These are phyloP conservation scores for Ammodytes marinus DNA, from an alignment of 2,113 vertebrate species.

Conservation along the genomic window DNA sequence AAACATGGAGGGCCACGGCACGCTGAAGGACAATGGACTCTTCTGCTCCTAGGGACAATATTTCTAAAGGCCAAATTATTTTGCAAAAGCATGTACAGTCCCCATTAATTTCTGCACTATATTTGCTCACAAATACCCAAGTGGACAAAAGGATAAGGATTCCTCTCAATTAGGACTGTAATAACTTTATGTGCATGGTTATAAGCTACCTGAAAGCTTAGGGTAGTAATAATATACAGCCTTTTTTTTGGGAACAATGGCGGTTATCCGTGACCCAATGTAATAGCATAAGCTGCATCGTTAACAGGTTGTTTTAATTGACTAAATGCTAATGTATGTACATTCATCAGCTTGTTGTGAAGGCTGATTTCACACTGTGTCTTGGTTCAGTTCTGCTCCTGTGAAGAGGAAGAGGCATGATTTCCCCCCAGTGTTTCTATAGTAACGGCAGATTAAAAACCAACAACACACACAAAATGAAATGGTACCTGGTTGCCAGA, in stretches of 20 bases:
- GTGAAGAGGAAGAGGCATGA: slow-evolving; percentile 1
- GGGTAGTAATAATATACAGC: too few relatives aligned
- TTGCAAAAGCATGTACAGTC: background rate
- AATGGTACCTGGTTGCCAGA: slow-evolving; percentile 7
- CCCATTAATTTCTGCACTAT: slow-evolving; percentile 21
- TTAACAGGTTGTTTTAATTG: background rate
- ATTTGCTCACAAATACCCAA: slow-evolving; percentile 18
- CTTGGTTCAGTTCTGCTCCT: slow-evolving; percentile 1
- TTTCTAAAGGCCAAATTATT: slow-evolving; percentile 24
- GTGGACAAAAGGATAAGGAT: slow-evolving; percentile 8
- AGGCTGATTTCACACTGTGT: background rate
- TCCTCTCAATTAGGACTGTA: slow-evolving; percentile 21
- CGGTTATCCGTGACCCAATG: background rate
- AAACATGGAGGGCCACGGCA: slow-evolving; percentile 23
- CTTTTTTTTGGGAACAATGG: background rate
- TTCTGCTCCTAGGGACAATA: slow-evolving; percentile 1
- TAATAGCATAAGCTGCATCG: background rate
- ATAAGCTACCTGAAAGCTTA: slow-evolving; percentile 6
- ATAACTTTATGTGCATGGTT: slow-evolving; percentile 4
- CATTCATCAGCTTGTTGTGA: background rate
- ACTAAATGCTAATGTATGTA: background rate
- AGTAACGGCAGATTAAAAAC: slow-evolving; percentile 39
- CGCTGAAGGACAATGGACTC: slow-evolving; percentile 27
- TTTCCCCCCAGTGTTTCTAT: slow-evolving; percentile 38
- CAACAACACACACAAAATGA: slow-evolving; percentile 27